Evolutionary conservation across 2,113 vertebrate genomes (phyloP).

Genomic region (Chiloscyllium plagiosum): DNA sequence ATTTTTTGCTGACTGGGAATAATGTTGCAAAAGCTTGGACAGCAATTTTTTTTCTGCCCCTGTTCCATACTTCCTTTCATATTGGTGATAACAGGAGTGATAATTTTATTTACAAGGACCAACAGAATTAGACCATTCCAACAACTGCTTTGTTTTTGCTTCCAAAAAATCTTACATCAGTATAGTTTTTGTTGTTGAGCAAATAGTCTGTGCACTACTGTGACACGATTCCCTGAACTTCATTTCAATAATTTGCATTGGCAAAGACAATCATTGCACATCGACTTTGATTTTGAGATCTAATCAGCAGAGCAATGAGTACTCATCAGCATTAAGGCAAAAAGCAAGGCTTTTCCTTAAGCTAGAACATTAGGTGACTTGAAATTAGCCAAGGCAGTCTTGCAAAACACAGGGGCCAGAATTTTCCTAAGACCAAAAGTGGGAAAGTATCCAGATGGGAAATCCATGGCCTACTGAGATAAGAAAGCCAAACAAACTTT

Average conservation of each 20-base stretch:
- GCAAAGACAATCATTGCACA: not conserved
- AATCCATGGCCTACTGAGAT: too few species aligned
- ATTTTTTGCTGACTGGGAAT: not conserved
- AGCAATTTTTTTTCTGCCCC: not conserved
- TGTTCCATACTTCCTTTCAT: not conserved
- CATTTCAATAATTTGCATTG: not conserved
- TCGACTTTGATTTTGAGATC: too few species aligned
- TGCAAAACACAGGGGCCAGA: too few species aligned
- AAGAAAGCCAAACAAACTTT: too few species aligned
- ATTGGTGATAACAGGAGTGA: not conserved
- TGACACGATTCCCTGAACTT: not conserved
- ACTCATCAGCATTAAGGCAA: too few species aligned
- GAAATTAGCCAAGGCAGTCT: too few species aligned
- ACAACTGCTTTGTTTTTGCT: not conserved
- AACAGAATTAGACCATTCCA: not conserved
- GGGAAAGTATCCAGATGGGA: too few species aligned
- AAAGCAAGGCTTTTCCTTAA: too few species aligned
- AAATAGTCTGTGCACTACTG: not conserved
- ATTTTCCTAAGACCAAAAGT: too few species aligned
- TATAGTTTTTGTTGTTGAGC: not conserved
- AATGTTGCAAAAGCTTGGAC: not conserved
- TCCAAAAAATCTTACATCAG: not conserved
- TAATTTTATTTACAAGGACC: not conserved
- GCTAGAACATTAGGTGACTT: too few species aligned
- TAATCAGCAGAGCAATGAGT: too few species aligned